phyloP scores from a whole-genome alignment of 2,113 vertebrate genomes.

The Casuarius casuarius region DNA sequence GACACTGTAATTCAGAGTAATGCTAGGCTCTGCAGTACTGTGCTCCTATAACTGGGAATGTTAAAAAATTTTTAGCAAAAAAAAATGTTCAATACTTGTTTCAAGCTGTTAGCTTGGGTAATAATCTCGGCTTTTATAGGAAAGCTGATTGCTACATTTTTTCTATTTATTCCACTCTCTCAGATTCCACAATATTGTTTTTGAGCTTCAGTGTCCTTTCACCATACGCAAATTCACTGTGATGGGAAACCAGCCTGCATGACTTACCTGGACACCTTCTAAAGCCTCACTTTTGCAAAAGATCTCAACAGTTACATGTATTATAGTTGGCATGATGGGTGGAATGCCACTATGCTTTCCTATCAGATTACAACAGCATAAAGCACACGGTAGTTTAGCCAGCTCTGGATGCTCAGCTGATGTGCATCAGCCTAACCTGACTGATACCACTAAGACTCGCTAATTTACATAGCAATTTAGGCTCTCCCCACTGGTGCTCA shows the following conservation, averaged over 20 bases:
- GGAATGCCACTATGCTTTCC: background rate
- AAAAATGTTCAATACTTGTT: background rate
- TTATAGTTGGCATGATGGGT: background rate
- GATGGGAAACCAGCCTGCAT: background rate
- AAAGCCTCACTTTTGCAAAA: background rate
- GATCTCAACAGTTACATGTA: background rate
- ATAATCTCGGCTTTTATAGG: background rate
- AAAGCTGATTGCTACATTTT: background rate
- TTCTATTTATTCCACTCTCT: background rate
- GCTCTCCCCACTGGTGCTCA: background rate
- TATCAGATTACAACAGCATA: background rate
- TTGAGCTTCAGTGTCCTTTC: background rate
- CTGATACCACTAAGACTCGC: background rate
- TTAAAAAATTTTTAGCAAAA: background rate
- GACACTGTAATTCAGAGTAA: background rate
- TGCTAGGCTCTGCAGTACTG: background rate
- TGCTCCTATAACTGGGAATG: background rate
- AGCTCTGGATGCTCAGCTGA: background rate
- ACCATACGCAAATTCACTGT: background rate
- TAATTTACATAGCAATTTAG: background rate
- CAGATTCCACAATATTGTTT: slow-evolving; percentile 13
- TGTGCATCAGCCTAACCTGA: fast-evolving
- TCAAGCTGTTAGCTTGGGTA: background rate
- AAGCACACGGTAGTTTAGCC: background rate
- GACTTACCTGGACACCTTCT: slow-evolving; percentile 3